Conservation (phyloP, 1,140 invertebrate species). For the Portunus trituberculatus region DNA sequence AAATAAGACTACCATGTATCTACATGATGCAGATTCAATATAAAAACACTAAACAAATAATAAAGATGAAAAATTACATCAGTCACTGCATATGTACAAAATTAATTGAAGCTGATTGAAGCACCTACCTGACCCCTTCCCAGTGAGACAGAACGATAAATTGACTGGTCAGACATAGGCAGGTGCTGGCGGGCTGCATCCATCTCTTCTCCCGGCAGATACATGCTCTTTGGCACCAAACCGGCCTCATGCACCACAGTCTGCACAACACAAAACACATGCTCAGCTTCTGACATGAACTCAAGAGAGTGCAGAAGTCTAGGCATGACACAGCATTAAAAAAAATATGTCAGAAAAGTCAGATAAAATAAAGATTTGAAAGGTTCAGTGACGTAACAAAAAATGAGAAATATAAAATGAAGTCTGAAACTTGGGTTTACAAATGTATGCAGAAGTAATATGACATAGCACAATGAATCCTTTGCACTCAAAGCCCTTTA, state of each 20-base stretch:
- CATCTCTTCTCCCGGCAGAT: slow-evolving; percentile 87
- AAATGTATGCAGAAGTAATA: neutral
- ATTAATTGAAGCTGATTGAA: neutral
- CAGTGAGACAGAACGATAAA: slow-evolving; percentile 87
- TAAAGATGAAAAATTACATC: neutral
- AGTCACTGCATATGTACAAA: too few relatives aligned
- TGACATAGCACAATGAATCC: neutral
- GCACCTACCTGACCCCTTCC: slow-evolving; percentile 83
- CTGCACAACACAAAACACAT: slow-evolving; percentile 61
- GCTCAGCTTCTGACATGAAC: neutral
- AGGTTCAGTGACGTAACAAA: neutral
- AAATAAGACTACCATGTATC: too few relatives aligned
- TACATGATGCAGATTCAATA: too few relatives aligned
- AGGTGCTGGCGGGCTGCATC: slow-evolving; percentile 79
- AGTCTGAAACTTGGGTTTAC: neutral
- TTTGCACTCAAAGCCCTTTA: neutral
- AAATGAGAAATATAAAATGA: neutral
- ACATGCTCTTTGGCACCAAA: slow-evolving; percentile 93
- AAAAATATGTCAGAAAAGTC: neutral
- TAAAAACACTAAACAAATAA: neutral
- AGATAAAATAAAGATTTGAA: neutral
- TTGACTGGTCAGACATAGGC: slow-evolving; percentile 85
- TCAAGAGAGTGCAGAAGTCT: neutral
- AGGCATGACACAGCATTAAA: neutral
- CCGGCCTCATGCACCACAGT: slow-evolving; percentile 86